phyloP scores from a whole-genome alignment of 2,113 vertebrate species.

The Nanorana parkeri region DNA sequence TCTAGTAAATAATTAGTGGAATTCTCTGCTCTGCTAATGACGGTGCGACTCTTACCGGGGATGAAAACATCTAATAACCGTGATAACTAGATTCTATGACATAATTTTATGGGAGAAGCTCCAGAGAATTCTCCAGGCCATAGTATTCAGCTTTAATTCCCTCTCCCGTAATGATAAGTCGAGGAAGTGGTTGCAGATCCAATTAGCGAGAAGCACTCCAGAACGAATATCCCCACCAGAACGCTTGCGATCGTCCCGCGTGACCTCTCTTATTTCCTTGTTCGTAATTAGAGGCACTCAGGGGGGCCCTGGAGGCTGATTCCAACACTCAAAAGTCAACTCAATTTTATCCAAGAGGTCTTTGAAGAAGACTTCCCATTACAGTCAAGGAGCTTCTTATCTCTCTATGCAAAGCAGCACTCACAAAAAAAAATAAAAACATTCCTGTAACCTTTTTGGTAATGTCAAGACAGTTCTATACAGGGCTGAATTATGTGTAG shows the following conservation, averaged over 20 bases:
- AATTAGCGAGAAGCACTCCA: constrained; percentile 53
- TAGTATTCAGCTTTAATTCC: constrained; percentile 67
- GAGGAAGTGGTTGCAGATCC: constrained; percentile 58
- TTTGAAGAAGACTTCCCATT: constrained; percentile 29
- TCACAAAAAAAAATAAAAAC: background rate
- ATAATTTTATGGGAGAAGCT: constrained; percentile 10
- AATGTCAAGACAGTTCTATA: too few species aligned
- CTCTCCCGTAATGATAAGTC: constrained; percentile 59
- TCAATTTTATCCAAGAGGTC: background rate
- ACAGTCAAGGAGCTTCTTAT: background rate
- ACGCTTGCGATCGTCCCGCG: constrained; percentile 53
- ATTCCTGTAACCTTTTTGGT: too few species aligned
- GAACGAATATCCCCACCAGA: constrained; percentile 54
- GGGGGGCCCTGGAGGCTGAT: constrained; percentile 34
- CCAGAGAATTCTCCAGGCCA: constrained; percentile 51
- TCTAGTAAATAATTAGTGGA: too few species aligned
- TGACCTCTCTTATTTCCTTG: constrained; percentile 43
- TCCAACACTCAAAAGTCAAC: constrained; percentile 32
- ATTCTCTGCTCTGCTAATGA: too few species aligned
- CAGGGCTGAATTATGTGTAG: too few species aligned
- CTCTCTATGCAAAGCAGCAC: background rate
- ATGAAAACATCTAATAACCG: background rate
- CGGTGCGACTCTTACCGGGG: too few species aligned
- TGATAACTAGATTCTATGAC: background rate
- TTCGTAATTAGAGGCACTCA: constrained; percentile 45